Percentiles rank a stretch among this genome's conserved stretches.
These are phyloP conservation scores for Pseudomyrmex sp. DNA, from an alignment of 1,140 invertebrate species.

Conservation along the genomic window DNA sequence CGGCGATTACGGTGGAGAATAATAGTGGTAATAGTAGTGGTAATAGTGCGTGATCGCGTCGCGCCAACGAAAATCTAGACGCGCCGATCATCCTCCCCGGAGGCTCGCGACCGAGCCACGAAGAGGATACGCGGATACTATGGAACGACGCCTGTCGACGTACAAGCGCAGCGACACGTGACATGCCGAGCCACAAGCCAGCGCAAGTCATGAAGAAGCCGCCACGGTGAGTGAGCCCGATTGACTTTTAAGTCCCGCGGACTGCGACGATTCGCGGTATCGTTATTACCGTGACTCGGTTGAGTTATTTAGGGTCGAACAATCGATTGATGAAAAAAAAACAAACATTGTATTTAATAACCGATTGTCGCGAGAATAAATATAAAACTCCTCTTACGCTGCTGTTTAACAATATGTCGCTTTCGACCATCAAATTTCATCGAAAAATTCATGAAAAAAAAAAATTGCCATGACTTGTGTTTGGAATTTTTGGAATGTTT, in stretches of 20 bases:
- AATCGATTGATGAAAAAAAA: neutral
- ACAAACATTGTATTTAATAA: too few species aligned
- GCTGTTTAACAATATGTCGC: too few species aligned
- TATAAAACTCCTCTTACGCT: neutral
- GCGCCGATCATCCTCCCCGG: conserved; percentile 33
- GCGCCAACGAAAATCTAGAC: conserved; percentile 37
- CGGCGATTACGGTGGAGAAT: conserved; percentile 4
- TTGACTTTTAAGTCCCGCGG: neutral
- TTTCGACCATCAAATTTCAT: too few species aligned
- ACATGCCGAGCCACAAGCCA: conserved; percentile 75
- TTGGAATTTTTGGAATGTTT: too few species aligned
- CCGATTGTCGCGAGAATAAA: too few species aligned
- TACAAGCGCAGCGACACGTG: conserved; percentile 74
- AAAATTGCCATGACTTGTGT: neutral
- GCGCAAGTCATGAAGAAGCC: conserved; percentile 80
- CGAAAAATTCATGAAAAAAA: neutral
- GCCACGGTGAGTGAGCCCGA: conserved; percentile 73
- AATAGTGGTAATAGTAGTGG: neutral
- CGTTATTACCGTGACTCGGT: neutral
- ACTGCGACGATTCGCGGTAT: too few species aligned
- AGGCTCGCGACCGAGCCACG: conserved; percentile 11
- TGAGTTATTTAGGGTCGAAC: neutral
- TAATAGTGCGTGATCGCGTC: conserved; percentile 52
- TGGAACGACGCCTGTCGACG: conserved; percentile 73
- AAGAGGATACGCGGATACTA: conserved; percentile 50